Evolutionary conservation across 2,888 invertebrate species (phyloP), one percentile per base, ranked within the genome.

Genomic region (Adelphocoris suturalis): DNA sequence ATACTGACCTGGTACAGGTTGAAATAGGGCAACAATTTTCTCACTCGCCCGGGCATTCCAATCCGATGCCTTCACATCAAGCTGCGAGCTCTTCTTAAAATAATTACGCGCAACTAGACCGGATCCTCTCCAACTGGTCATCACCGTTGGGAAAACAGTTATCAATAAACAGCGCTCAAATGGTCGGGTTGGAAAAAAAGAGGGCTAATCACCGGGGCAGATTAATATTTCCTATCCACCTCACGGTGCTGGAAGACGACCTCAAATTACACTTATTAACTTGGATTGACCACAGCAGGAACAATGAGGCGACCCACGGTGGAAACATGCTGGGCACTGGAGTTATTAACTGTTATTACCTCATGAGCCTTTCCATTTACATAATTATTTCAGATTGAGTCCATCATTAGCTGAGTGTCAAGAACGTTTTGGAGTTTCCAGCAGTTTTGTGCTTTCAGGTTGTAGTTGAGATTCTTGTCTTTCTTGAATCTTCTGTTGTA

Each of bases 221-320:
- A 75, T 86, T 61, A 61, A 46, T 68, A 86, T 86, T 86, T 86
- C 82, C 82, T 48, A 48, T 82, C 52, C 23, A 52, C 47, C 48
- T 82, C 82, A 52, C 48, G 82, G 78, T 80, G 37, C n/a, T 37
- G 52, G 55, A 52, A 52, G 27, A 47, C 82, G 47, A 52, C 48
- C 75, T 37, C 37, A 76, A 86, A 86, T 86, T 86, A 86, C 86
- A 19, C 86, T 86, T 86, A 86, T 86, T 86, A 86, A 68, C 55
- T 57, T 28, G 16, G 55, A 46, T 86, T 47, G 86, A 86, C 85
- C 55, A 28, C 76, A 3, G 27, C 19, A 19, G 68, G 55, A 86
- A 86, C 86, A 86, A 86, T 86, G 86, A 86, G 52, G 7, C 28
- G 78, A 47, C 47, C 78, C 78, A 47, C 82, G 82, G 82, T 52